phyloP scores from a whole-genome alignment of 2,797 vertebrate genomes.

The Eremophila alpestris region DNA sequence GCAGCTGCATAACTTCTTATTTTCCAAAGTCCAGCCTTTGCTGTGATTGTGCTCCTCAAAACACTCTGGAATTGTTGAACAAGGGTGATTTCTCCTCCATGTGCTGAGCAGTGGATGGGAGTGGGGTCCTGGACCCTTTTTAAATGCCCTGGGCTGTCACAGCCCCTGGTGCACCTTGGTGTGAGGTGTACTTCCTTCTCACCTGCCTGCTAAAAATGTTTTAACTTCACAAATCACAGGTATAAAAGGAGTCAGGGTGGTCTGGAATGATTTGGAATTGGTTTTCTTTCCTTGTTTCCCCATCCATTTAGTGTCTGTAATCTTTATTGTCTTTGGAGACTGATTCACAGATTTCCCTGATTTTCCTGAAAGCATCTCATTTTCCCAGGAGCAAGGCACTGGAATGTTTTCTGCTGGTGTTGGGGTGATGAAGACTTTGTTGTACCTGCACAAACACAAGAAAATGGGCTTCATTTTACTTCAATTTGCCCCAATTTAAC shows the following conservation, averaged over 20 bases:
- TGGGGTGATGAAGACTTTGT: background rate
- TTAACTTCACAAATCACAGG: background rate
- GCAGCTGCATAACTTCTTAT: rapidly evolving
- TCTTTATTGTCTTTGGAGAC: background rate
- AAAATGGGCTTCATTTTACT: background rate
- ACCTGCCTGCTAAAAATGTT: background rate
- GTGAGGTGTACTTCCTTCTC: background rate
- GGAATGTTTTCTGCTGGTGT: background rate
- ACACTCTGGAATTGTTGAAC: background rate
- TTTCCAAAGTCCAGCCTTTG: too few relatives aligned
- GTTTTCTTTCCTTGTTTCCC: background rate
- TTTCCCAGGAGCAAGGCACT: background rate
- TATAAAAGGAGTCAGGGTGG: background rate
- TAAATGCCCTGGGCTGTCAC: rapidly evolving
- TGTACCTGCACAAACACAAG: background rate
- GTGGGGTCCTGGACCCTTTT: background rate
- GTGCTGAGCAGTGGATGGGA: background rate
- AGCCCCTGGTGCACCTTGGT: too few relatives aligned
- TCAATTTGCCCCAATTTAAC: background rate
- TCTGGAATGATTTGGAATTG: rapidly evolving
- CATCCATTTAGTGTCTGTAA: background rate
- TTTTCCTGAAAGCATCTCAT: background rate
- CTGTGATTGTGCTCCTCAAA: rapidly evolving
- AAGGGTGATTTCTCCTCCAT: background rate
- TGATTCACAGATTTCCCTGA: background rate